Conservation (phyloP, 1,140 invertebrate genomes). For the Sipha flava region DNA sequence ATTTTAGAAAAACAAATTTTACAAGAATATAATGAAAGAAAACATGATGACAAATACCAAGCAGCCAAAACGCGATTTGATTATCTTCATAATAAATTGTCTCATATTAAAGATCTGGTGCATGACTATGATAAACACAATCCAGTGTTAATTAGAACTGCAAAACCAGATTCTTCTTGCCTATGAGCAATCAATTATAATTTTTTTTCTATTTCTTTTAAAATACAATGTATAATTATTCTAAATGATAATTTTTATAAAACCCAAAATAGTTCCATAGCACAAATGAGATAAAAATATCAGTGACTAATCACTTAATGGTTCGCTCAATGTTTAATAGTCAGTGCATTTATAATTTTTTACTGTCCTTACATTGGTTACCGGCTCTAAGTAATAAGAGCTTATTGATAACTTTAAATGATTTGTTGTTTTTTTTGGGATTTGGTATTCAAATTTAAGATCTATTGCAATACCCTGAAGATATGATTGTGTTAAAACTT, state of each 20-base stretch:
- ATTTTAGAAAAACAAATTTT: conserved; percentile 64
- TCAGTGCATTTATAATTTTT: conserved; percentile 22
- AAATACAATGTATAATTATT: conserved; percentile 25
- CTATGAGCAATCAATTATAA: conserved; percentile 18
- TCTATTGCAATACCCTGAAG: background rate
- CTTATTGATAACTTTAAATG: background rate
- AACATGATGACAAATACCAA: conserved; percentile 61
- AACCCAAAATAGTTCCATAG: conserved; percentile 13
- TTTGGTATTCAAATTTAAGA: conserved; percentile 13
- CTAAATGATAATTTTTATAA: conserved; percentile 17
- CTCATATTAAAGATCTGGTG: conserved; percentile 80
- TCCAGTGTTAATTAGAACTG: conserved; percentile 23
- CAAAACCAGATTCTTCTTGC: conserved; percentile 28
- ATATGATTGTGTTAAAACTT: conserved; percentile 9
- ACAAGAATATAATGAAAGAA: conserved; percentile 68
- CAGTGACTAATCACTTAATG: background rate
- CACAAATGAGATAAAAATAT: conserved; percentile 2
- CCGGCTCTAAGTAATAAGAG: background rate
- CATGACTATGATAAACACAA: conserved; percentile 59
- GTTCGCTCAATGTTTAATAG: conserved; percentile 11
- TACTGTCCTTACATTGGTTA: conserved; percentile 16
- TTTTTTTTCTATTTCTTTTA: background rate
- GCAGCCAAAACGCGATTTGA: conserved; percentile 65
- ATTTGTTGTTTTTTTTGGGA: background rate
- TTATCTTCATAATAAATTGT: conserved; percentile 80